A percentile compares a stretch with the other conserved stretches of the same genome.
These are phyloP conservation scores for Lycorma delicatula DNA, from an alignment of 1,140 invertebrate genomes.

Conservation along the genomic window DNA sequence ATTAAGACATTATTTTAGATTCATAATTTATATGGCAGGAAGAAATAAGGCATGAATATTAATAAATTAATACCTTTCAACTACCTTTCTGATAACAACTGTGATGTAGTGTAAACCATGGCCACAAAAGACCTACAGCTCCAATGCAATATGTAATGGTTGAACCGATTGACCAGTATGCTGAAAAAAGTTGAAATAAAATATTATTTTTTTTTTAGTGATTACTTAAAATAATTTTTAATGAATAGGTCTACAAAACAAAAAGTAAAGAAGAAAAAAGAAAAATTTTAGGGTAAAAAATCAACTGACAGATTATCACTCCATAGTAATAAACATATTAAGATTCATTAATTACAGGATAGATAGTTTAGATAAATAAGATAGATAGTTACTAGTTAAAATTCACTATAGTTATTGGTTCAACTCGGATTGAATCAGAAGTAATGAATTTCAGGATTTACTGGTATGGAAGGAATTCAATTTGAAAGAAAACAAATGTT, in stretches of 20 bases:
- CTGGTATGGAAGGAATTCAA: no score
- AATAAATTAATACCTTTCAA: no score
- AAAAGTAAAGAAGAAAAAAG: not conserved
- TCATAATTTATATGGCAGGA: no score
- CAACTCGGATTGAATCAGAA: no score
- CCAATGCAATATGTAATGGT: conserved; percentile 63
- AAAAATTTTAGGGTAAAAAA: not conserved
- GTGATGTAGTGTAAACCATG: conserved; percentile 33
- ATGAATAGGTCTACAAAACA: not conserved
- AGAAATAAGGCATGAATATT: no score
- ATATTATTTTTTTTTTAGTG: not conserved
- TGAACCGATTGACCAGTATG: conserved; percentile 74
- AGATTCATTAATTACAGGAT: not conserved
- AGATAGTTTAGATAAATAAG: no score
- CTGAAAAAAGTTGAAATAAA: conserved; percentile 39
- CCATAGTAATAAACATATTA: not conserved
- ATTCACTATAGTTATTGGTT: no score
- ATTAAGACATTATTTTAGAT: no score
- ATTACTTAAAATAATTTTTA: not conserved
- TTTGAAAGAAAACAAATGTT: no score
- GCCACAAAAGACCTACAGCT: conserved; percentile 54
- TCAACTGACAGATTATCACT: not conserved
- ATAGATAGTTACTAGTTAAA: no score
- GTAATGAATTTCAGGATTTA: no score
- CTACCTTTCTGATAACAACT: no score